Conservation (phyloP, 2,797 vertebrate genomes). For the Gymnothorax javanicus region DNA sequence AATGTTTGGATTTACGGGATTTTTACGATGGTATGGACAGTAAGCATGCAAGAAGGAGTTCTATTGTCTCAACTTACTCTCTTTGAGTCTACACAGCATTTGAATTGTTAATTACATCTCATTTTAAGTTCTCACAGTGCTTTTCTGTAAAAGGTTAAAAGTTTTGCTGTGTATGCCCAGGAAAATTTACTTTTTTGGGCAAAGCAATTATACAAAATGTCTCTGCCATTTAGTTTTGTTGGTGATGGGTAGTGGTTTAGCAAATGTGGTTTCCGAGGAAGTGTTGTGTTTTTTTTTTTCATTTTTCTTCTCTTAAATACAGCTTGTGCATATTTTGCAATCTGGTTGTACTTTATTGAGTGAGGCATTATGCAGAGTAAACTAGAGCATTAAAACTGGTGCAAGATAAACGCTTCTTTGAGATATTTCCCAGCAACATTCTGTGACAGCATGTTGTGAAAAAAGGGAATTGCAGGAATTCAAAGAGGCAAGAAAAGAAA, state of each 20-base stretch:
- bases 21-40: conserved; percentile 74
- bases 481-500: not conserved
- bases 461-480: no score
- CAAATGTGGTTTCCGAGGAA: conserved; percentile 40
- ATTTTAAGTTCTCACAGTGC: conserved; percentile 72
- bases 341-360: not conserved
- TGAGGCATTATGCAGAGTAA: not conserved
- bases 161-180: conserved; percentile 61
- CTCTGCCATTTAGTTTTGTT: conserved; percentile 62
- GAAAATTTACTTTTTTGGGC: conserved; percentile 72
- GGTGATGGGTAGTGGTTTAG: conserved; percentile 58
- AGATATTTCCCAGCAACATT: not conserved
- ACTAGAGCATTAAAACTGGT: not conserved
- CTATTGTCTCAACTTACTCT: conserved; percentile 65
- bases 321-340: not conserved
- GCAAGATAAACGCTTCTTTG: not conserved
- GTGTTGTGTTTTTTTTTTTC: conserved; percentile 55
- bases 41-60: conserved; percentile 61
- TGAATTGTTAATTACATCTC: conserved; percentile 70
- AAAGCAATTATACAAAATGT: conserved; percentile 67
- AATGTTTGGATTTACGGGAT: conserved; percentile 72
- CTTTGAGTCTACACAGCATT: conserved; percentile 67
- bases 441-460: not conserved
- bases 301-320: not conserved
- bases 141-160: conserved; percentile 68